Conservation (phyloP, 1,140 invertebrate species). For the Cydia amplana region DNA sequence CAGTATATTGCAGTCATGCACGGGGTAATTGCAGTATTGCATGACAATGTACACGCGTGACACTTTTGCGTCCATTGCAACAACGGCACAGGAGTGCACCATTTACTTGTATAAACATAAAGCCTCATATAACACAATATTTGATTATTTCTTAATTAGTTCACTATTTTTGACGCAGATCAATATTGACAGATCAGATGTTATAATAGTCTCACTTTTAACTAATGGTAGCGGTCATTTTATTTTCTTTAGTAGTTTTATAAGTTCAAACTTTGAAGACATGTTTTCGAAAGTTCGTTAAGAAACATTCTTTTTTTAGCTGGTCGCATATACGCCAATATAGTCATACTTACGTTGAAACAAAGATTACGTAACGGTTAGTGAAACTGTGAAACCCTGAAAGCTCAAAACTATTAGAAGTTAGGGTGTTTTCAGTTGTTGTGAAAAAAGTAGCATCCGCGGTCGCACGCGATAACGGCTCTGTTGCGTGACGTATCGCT, state of each 20-base stretch:
- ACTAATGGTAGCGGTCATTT: no score
- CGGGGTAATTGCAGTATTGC: constrained; percentile 43
- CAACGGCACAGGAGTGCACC: constrained; percentile 33
- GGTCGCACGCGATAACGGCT: constrained; percentile 39
- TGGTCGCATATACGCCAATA: neutral
- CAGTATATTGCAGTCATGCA: constrained; percentile 39
- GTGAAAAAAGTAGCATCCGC: constrained; percentile 38
- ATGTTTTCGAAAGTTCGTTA: no score
- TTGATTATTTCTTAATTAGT: no score
- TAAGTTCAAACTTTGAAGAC: no score
- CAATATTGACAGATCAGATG: no score
- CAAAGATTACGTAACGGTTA: neutral
- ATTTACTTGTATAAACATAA: constrained; percentile 2
- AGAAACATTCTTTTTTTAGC: no score
- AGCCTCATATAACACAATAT: neutral
- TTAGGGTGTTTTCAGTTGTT: constrained; percentile 16
- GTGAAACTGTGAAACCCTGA: neutral
- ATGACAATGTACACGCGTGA: constrained; percentile 43
- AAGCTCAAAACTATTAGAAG: constrained; percentile 16
- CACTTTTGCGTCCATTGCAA: constrained; percentile 38
- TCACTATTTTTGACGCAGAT: no score
- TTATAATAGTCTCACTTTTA: no score
- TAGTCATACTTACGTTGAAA: neutral
- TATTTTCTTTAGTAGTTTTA: no score
- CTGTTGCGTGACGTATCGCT: constrained; percentile 42